These are phyloP conservation scores for Hyposoter dolosus DNA, from an alignment of 2,888 invertebrate species.

Conservation along the genomic window DNA sequence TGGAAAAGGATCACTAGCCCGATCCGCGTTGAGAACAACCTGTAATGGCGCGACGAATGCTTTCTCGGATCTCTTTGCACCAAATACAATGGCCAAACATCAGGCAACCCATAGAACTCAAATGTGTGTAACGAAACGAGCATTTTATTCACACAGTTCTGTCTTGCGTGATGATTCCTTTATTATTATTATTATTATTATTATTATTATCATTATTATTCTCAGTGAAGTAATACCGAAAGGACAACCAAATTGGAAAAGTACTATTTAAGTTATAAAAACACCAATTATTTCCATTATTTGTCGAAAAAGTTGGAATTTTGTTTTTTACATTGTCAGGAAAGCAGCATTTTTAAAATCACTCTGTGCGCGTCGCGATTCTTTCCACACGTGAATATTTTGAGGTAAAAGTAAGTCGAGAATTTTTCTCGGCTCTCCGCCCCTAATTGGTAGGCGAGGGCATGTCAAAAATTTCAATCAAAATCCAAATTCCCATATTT, in stretches of 20 bases:
- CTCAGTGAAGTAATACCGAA: not conserved
- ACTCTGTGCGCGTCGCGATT: too few relatives aligned
- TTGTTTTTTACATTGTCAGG: not conserved
- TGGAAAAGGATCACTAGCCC: constrained; percentile 59
- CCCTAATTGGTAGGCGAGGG: not conserved
- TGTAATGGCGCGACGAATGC: constrained; percentile 26
- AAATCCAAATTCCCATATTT: not conserved
- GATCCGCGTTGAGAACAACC: constrained; percentile 42
- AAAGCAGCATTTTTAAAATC: not conserved
- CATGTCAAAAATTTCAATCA: too few relatives aligned
- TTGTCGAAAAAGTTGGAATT: not conserved
- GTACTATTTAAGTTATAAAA: not conserved
- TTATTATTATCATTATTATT: constrained; percentile 15
- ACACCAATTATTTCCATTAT: not conserved
- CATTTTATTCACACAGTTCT: constrained; percentile 39
- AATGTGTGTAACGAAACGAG: constrained; percentile 59
- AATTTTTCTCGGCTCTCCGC: not conserved
- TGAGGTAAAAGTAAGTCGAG: not conserved
- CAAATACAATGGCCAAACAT: constrained; percentile 52
- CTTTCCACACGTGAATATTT: not conserved
- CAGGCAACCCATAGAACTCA: constrained; percentile 26
- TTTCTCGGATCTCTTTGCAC: constrained; percentile 57
- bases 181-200: constrained; percentile 28
- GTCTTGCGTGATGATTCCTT: constrained; percentile 49
- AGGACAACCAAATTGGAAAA: not conserved